Conservation (phyloP, 2,888 invertebrate species). For the Dolomedes plantarius region DNA sequence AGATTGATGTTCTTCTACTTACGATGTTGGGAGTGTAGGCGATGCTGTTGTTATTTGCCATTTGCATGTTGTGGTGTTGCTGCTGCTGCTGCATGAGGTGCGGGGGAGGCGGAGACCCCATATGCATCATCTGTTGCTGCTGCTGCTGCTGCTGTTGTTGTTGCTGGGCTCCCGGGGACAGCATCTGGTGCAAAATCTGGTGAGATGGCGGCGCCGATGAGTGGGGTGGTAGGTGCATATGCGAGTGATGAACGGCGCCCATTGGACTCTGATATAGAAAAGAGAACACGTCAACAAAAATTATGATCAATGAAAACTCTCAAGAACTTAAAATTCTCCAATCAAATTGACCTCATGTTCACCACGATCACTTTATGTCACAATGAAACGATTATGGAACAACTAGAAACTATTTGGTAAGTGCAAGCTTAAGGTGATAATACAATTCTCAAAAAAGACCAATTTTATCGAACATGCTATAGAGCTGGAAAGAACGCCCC, state of each 20-base stretch:
- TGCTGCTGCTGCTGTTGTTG: constrained; percentile 59
- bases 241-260: constrained; percentile 51
- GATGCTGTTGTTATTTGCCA: constrained; percentile 47
- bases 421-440: too few relatives aligned
- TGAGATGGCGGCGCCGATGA: constrained; percentile 42
- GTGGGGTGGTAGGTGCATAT: constrained; percentile 44
- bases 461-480: too few relatives aligned
- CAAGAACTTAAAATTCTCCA: too few relatives aligned
- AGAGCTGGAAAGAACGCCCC: too few relatives aligned
- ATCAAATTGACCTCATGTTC: too few relatives aligned
- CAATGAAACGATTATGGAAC: too few relatives aligned
- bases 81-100: constrained; percentile 27
- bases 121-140: constrained; percentile 36
- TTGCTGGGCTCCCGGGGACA: constrained; percentile 34
- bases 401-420: too few relatives aligned
- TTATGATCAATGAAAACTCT: too few relatives aligned
- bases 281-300: too few relatives aligned
- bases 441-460: too few relatives aligned
- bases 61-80: constrained; percentile 35
- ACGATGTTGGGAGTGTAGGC: constrained; percentile 56
- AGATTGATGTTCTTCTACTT: constrained; percentile 2
- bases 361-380: too few relatives aligned
- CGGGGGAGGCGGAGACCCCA: constrained; percentile 21
- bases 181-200: constrained; percentile 66
- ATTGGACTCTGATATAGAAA: constrained; percentile 24